Percentiles rank a stretch among this genome's conserved stretches.
These are phyloP conservation scores for Porites lobata DNA, from an alignment of 92 coral and sea anemone species.

Conservation along the genomic window DNA sequence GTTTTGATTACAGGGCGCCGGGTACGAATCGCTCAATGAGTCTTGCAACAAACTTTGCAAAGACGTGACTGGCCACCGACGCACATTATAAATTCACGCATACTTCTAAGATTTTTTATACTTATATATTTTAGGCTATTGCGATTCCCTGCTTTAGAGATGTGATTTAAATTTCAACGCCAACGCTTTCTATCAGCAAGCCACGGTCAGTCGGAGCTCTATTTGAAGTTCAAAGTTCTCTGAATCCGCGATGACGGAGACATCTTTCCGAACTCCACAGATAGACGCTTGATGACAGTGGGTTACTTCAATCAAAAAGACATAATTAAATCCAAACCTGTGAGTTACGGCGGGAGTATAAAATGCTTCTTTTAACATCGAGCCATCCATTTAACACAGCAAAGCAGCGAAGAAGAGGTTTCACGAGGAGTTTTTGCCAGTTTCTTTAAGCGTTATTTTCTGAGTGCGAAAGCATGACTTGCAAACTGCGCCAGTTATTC, in stretches of 20 bases:
- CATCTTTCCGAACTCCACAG: background rate
- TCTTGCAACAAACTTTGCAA: background rate
- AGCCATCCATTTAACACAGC: conserved; percentile 20
- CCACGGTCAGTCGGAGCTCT: conserved; percentile 4
- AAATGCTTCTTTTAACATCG: conserved; percentile 3
- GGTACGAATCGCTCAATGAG: background rate
- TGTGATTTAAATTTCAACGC: conserved; percentile 27
- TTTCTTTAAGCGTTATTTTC: background rate
- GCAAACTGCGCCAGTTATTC: background rate
- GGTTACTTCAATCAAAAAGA: background rate
- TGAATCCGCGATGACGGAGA: conserved; percentile 5
- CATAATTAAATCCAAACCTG: conserved; percentile 34
- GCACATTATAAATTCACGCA: conserved; percentile 36
- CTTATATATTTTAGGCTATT: conserved; percentile 15
- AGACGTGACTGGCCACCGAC: conserved; percentile 42
- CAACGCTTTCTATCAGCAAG: conserved; percentile 14
- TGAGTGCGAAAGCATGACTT: conserved; percentile 31
- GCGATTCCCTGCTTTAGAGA: conserved; percentile 1
- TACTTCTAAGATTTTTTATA: background rate
- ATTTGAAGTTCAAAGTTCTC: conserved; percentile 19
- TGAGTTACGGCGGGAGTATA: conserved; percentile 10
- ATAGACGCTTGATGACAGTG: background rate
- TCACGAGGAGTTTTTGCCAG: conserved; percentile 9
- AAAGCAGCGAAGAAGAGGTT: background rate
- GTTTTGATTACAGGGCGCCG: background rate